Conservation (phyloP, 2,113 vertebrate species). For the Tringa solitaria region DNA sequence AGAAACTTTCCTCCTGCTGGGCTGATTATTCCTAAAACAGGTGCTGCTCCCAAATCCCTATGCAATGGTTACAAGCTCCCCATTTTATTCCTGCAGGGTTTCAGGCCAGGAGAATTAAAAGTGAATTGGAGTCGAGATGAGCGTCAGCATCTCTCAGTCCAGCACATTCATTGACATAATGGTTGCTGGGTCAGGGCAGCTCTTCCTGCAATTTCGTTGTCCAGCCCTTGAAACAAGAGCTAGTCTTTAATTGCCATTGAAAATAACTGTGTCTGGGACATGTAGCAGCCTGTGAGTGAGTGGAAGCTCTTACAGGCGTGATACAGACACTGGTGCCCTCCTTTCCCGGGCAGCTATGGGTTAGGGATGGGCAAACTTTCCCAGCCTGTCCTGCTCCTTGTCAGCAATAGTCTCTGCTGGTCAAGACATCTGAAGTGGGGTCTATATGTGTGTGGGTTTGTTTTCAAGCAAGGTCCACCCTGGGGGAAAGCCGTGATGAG, state of each 20-base stretch:
- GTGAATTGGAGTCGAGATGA: not conserved
- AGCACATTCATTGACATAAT: not conserved
- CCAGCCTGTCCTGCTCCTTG: not conserved
- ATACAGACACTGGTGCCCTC: not conserved
- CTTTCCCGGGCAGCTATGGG: not conserved
- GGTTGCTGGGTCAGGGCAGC: not conserved
- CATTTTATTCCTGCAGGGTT: not conserved
- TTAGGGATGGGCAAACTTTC: not conserved
- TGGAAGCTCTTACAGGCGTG: not conserved
- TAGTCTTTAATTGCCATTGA: not conserved
- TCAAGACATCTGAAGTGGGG: accelerated
- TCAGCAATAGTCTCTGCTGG: not conserved
- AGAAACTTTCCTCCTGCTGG: not conserved
- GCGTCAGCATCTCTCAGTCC: not conserved
- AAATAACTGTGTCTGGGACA: not conserved
- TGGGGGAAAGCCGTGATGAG: not conserved
- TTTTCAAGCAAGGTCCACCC: not conserved
- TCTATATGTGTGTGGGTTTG: accelerated
- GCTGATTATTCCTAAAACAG: not conserved
- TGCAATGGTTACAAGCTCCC: not conserved
- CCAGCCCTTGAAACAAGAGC: not conserved
- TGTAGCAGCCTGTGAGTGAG: not conserved
- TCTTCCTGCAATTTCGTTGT: not conserved
- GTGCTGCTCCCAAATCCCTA: conserved; percentile 2
- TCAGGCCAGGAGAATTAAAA: not conserved